phyloP scores from a whole-genome alignment of 2,797 vertebrate species.

The Hapalemur alaotrensis region DNA sequence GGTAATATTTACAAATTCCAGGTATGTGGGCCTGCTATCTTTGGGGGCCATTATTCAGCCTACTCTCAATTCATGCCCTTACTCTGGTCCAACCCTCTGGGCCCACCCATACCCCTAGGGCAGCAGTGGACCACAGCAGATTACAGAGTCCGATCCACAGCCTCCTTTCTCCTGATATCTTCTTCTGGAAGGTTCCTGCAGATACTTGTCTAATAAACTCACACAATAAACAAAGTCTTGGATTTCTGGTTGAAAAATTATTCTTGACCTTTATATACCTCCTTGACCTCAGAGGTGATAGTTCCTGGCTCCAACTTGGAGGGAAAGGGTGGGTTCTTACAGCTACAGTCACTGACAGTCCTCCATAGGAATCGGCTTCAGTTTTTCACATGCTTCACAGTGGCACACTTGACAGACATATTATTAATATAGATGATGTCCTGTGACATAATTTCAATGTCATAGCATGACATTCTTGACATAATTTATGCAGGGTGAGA shows the following conservation, averaged over 20 bases:
- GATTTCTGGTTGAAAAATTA: conserved; percentile 3
- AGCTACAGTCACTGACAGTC: background rate
- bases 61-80: background rate
- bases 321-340: background rate
- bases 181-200: background rate
- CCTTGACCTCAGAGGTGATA: background rate
- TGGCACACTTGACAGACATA: background rate
- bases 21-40: background rate
- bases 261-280: background rate
- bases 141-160: background rate
- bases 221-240: background rate
- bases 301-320: background rate
- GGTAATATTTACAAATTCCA: background rate
- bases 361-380: background rate
- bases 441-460: background rate
- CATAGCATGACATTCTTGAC: background rate
- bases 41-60: background rate
- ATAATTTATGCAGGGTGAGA: background rate
- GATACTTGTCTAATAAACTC: background rate
- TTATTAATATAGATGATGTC: background rate
- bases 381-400: background rate
- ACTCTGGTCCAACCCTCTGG: background rate
- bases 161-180: background rate
- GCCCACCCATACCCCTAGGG: no score
- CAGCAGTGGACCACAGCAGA: background rate